Conservation (phyloP, 1,140 invertebrate species). For the Caenorhabditis remanei region DNA sequence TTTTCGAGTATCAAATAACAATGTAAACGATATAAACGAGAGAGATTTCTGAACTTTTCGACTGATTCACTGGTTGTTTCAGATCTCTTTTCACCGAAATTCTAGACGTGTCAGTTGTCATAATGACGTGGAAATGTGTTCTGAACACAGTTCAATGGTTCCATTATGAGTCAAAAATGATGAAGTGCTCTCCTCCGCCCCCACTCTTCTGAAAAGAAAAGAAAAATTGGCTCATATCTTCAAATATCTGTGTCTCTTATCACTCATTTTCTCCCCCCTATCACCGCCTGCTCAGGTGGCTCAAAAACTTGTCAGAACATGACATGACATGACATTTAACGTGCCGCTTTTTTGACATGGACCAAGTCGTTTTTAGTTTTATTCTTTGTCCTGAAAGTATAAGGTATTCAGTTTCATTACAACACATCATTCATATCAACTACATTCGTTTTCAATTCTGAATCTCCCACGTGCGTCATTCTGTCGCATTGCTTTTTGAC, state of each 20-base stretch:
- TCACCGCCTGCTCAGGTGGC: conserved; percentile 49
- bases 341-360: neutral
- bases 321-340: conserved; percentile 17
- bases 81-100: neutral
- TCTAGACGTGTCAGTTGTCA: neutral
- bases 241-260: conserved; percentile 40
- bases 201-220: neutral
- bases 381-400: neutral
- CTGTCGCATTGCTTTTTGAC: neutral
- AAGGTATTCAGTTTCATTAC: conserved; percentile 16
- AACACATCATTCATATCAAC: conserved; percentile 2
- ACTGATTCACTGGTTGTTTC: neutral
- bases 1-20: neutral
- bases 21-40: no score
- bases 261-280: neutral
- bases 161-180: conserved; percentile 39
- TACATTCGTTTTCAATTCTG: conserved; percentile 9
- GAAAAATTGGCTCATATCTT: conserved; percentile 54
- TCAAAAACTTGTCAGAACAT: conserved; percentile 38
- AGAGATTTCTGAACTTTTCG: conserved; percentile 19
- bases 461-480: conserved; percentile 4
- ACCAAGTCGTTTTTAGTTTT: neutral
- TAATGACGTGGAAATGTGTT: neutral
- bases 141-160: no score
- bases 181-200: neutral